Evolutionary conservation across 1,140 invertebrate species (phyloP).

Genomic region (Mylabris phalerata): DNA sequence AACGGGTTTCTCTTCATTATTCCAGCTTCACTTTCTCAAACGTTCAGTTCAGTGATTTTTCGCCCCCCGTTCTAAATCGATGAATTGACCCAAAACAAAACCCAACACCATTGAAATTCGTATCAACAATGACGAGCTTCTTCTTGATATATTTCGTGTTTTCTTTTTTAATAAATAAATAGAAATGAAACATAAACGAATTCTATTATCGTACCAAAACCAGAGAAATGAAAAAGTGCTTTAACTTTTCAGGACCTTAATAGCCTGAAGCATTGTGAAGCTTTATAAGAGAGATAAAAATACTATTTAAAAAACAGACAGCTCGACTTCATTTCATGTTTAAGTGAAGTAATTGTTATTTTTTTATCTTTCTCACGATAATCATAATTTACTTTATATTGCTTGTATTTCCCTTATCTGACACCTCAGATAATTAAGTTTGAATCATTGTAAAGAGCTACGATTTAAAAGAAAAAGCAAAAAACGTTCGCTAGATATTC

Average conservation of each 20-base stretch:
- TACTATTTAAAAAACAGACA: constrained; percentile 14
- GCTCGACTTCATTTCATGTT: constrained; percentile 13
- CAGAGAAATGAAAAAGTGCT: constrained; percentile 13
- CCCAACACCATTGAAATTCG: constrained; percentile 2
- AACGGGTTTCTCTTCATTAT: constrained; percentile 1
- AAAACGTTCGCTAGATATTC: too few relatives aligned
- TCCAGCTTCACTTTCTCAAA: constrained; percentile 4
- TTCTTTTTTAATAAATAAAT: background rate
- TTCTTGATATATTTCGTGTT: background rate
- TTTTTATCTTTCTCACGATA: constrained; percentile 10
- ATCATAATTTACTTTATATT: constrained; percentile 13
- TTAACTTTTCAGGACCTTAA: constrained; percentile 14
- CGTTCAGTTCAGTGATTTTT: constrained; percentile 4
- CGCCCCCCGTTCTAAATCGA: constrained; percentile 1
- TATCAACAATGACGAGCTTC: constrained; percentile 7
- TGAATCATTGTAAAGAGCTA: too few relatives aligned
- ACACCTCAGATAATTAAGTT: too few relatives aligned
- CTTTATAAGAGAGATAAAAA: constrained; percentile 14
- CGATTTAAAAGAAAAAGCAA: too few relatives aligned
- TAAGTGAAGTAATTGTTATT: constrained; percentile 12
- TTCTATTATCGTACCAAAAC: background rate
- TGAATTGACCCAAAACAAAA: constrained; percentile 5
- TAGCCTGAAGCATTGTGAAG: constrained; percentile 10
- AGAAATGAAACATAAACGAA: constrained; percentile 7
- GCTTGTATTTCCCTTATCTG: background rate